Evolutionary conservation across 2,113 vertebrate species (phyloP).

Genomic region (Triplophysa siluroides): DNA sequence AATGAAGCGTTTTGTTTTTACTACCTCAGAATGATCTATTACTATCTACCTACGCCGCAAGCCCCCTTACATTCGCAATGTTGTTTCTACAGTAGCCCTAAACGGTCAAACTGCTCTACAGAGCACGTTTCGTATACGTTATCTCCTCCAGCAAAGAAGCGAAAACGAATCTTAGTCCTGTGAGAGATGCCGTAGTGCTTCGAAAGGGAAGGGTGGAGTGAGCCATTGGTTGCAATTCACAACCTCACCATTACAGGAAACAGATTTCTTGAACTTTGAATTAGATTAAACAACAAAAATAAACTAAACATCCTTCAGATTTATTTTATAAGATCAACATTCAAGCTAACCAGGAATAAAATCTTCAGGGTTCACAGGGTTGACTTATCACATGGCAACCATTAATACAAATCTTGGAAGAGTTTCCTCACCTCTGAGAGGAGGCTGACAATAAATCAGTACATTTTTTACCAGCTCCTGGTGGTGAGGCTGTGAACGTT

Average conservation of each 20-base stretch:
- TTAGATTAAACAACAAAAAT: neutral
- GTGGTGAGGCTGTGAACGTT: neutral
- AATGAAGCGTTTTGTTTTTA: no score
- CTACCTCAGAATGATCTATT: no score
- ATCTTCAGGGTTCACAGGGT: neutral
- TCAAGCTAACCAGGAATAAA: neutral
- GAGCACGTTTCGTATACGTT: no score
- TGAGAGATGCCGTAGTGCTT: no score
- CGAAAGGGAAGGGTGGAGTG: no score
- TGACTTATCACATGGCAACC: neutral
- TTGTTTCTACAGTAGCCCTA: no score
- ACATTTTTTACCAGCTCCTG: neutral
- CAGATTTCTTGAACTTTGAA: neutral
- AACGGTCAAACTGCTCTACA: no score
- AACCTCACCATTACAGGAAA: neutral
- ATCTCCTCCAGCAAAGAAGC: no score
- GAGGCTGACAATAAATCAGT: slow-evolving; percentile 7
- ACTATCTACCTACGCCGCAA: no score
- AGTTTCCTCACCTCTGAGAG: slow-evolving; percentile 15
- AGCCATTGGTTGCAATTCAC: no score
- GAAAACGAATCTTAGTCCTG: no score
- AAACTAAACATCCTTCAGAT: neutral
- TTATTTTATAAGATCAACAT: neutral
- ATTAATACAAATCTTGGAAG: neutral
- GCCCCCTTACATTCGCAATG: no score